phyloP scores from a whole-genome alignment of 2,797 vertebrate genomes.

The Melanotaenia pygmaea region DNA sequence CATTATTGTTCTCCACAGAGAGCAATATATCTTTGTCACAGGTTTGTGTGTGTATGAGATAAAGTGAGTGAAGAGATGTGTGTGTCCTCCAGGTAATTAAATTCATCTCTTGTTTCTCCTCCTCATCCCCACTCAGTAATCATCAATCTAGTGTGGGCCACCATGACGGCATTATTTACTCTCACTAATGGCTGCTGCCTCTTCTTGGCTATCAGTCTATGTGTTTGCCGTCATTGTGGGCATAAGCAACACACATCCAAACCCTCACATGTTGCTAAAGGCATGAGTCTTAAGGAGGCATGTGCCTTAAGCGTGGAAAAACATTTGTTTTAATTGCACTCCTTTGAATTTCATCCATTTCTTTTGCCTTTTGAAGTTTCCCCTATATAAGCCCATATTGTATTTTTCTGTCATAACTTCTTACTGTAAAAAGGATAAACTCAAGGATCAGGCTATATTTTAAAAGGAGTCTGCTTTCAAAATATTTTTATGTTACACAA shows the following conservation, averaged over 20 bases:
- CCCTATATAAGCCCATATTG: not conserved
- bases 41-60: slow-evolving; percentile 41
- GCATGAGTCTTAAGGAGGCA: no score
- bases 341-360: not conserved
- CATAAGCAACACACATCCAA: slow-evolving; percentile 36
- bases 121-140: slow-evolving; percentile 75
- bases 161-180: slow-evolving; percentile 86
- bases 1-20: slow-evolving; percentile 59
- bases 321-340: slow-evolving; percentile 11
- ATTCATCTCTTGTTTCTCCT: slow-evolving; percentile 80
- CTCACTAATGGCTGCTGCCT: slow-evolving; percentile 82
- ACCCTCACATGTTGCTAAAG: slow-evolving; percentile 12
- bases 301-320: not conserved
- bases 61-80: slow-evolving; percentile 47
- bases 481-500: slow-evolving; percentile 1
- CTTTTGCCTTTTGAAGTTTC: slow-evolving; percentile 31
- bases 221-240: slow-evolving; percentile 66
- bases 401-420: no score
- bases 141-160: slow-evolving; percentile 81
- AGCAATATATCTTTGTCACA: slow-evolving; percentile 65
- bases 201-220: slow-evolving; percentile 66
- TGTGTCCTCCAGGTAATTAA: slow-evolving; percentile 85
- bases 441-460: not conserved
- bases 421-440: no score
- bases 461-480: not conserved